These are phyloP conservation scores for Drosophila trichaetosa DNA, from an alignment of 2,888 invertebrate species.

Conservation along the genomic window DNA sequence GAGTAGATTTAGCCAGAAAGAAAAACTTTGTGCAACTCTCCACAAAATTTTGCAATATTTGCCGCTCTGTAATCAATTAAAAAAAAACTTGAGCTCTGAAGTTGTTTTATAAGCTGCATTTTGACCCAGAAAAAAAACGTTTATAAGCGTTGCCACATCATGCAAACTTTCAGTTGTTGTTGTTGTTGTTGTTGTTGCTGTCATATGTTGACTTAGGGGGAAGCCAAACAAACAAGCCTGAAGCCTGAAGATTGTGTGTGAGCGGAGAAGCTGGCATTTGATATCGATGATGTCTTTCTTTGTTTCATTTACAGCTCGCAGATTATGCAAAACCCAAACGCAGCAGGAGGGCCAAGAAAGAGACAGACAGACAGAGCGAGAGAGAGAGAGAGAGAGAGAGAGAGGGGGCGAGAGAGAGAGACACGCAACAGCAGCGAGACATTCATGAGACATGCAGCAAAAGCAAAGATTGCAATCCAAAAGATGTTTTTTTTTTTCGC, in stretches of 20 bases:
- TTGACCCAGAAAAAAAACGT: slow-evolving; percentile 44
- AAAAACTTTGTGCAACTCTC: not conserved
- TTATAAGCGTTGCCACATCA: slow-evolving; percentile 28
- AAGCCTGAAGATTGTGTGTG: slow-evolving; percentile 13
- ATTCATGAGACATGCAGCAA: slow-evolving; percentile 30
- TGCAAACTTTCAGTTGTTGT: slow-evolving; percentile 21
- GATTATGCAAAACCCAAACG: slow-evolving; percentile 69
- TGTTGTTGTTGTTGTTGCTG: slow-evolving; percentile 15
- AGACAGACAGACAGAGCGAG: slow-evolving; percentile 15
- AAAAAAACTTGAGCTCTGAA: slow-evolving; percentile 36
- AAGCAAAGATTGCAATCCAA: slow-evolving; percentile 49
- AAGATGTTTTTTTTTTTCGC: slow-evolving; percentile 53
- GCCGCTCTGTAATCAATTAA: slow-evolving; percentile 49
- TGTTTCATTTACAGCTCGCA: slow-evolving; percentile 71
- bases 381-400: slow-evolving; percentile 8
- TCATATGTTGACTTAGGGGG: slow-evolving; percentile 29
- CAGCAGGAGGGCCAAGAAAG: slow-evolving; percentile 60
- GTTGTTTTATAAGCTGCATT: slow-evolving; percentile 29
- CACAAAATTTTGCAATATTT: slow-evolving; percentile 39
- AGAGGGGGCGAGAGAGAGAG: slow-evolving; percentile 1
- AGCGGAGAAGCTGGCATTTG: slow-evolving; percentile 62
- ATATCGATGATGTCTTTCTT: slow-evolving; percentile 81
- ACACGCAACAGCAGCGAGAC: not conserved
- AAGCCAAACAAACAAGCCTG: slow-evolving; percentile 62
- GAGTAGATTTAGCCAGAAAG: slow-evolving; percentile 12